Evolutionary conservation across 1,140 invertebrate species (phyloP).

Genomic region (Nephila pilipes): DNA sequence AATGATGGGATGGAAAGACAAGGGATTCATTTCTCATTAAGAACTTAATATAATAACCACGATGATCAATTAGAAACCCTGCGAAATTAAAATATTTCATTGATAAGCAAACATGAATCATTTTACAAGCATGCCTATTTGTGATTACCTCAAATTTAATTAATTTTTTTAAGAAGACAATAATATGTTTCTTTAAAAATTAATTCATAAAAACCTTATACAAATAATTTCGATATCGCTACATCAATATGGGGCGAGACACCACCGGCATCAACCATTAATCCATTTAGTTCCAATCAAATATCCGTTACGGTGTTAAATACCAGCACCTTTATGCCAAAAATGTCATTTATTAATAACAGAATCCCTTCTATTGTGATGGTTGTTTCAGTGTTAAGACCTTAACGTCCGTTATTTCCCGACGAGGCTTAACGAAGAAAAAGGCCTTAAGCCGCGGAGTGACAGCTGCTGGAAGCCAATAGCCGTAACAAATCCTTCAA

Average conservation of each 20-base stretch:
- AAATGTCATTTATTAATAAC: not conserved
- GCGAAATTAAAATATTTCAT: too few relatives aligned
- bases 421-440: constrained; percentile 41
- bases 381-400: not conserved
- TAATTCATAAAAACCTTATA: too few relatives aligned
- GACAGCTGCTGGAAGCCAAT: constrained; percentile 65
- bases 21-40: too few relatives aligned
- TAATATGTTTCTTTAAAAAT: too few relatives aligned
- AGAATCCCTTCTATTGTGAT: not conserved
- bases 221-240: too few relatives aligned
- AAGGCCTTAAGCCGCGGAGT: constrained; percentile 9
- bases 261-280: not conserved
- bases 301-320: not conserved
- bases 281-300: constrained; percentile 1
- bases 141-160: too few relatives aligned
- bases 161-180: too few relatives aligned
- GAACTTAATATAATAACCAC: too few relatives aligned
- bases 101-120: too few relatives aligned
- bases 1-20: too few relatives aligned
- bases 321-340: not conserved
- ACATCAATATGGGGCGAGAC: not conserved
- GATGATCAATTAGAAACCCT: too few relatives aligned
- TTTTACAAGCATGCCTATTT: too few relatives aligned
- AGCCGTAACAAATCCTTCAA: constrained; percentile 73
- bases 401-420: not conserved